Evolutionary conservation across 2,888 invertebrate species (phyloP), one percentile per base, ranked within the genome.

Genomic region (Anagyrus pseudococci): DNA sequence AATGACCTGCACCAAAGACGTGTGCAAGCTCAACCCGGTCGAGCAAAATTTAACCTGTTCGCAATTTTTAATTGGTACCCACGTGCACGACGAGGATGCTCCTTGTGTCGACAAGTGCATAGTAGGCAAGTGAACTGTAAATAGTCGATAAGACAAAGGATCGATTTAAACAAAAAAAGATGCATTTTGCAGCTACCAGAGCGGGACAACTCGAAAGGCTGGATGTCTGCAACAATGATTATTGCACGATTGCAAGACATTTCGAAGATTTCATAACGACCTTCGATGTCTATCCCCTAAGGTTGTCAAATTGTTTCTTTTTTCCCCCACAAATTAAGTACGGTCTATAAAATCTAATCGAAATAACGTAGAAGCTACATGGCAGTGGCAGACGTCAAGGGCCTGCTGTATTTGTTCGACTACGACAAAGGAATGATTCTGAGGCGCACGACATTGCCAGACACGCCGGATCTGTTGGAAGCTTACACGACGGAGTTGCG

Each of bases 101-200:
- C 33, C 33, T 68, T 67, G 84, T 26, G 76, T 86, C 13, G 80
- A 84, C 55, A 85, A 86, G 70, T 88, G 87, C 68, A 76, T 87
- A 56, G 74, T 87, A 37, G 82, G 88, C 88, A 77, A 81, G 84
- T 68, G 47, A n/a, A 33, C 37, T 23, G 29, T 10, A 26, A 10
- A 13, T 20, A 10, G 2, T 15, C 15, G 23, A 33, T 49, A 56
- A 25, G 2, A 17, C 10, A 4, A 13, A 47, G 52, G 7, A 13
- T 43, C 10, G 10, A 25, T 48, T 17, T 43, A 52, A 37, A n/a
- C n/a, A n/a, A n/a, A n/a, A n/a, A n/a, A n/a, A n/a, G n/a, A n/a
- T n/a, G n/a, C n/a, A n/a, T n/a, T n/a, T n/a, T n/a, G n/a, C n/a
- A n/a, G n/a, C n/a, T n/a, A n/a, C n/a, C n/a, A n/a, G n/a, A n/a